Conservation (phyloP, 2,113 vertebrate genomes). For the Rhineura floridana region DNA sequence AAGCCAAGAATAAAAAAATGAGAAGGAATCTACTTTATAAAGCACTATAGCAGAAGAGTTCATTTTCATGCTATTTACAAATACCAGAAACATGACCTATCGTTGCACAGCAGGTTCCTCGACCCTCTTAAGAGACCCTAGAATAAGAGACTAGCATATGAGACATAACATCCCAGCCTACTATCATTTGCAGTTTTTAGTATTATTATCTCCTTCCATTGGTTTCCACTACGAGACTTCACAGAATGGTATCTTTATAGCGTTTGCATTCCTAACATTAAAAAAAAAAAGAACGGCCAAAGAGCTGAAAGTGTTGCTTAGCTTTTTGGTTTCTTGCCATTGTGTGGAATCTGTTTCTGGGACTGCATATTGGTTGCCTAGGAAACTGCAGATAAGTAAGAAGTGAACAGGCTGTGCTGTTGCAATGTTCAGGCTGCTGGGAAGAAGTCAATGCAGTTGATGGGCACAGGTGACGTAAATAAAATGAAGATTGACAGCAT, state of each 20-base stretch:
- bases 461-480: background rate
- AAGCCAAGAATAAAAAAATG: background rate
- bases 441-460: background rate
- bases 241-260: background rate
- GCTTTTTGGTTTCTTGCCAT: conserved; percentile 20
- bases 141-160: background rate
- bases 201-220: background rate
- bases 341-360: conserved; percentile 19
- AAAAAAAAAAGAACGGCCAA: background rate
- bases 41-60: background rate
- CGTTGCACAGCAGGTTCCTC: background rate
- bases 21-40: background rate
- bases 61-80: background rate
- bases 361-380: conserved; percentile 33
- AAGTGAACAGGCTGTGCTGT: conserved; percentile 13
- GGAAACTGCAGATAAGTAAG: conserved; percentile 28
- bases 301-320: conserved; percentile 9
- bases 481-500: conserved; percentile 21
- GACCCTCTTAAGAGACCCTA: background rate
- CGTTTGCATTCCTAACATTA: background rate
- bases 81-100: background rate
- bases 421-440: background rate
- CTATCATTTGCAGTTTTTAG: background rate
- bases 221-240: background rate
- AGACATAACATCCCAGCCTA: background rate